Evolutionary conservation across 30 jellyfish, hydroid and myxozoan genomes (phyloP), one percentile per base, ranked within the genome.

Genomic region (Hydractinia symbiolongicarpus): DNA sequence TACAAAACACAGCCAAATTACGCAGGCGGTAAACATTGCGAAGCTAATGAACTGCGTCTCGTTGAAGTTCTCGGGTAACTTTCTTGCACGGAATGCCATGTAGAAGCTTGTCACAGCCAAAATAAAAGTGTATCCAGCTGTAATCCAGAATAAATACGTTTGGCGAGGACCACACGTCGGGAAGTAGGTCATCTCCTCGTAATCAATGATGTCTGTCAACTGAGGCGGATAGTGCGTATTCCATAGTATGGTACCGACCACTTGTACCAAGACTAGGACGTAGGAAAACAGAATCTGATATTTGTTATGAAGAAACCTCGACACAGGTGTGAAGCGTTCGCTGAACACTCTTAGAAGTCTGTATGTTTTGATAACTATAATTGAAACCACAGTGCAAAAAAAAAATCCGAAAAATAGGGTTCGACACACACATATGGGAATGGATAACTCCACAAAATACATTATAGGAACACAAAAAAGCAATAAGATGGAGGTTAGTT

Each of bases 11-110:
- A 81, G 58, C 95, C 97, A 89, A 4, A 81, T 53, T 15, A 89
- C 67, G 69, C 86, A 68, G 57, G 72, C 75, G 57, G 88, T 84
- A 54, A 89, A 83, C 86, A 85, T 89, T 44, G 90, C 89, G 61
- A 84, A 89, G 57, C 84, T 77, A 11, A 89, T 89, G 83, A 40
- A 86, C 5, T 91, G 95, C 16, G 97, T 92, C 44, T 89, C 97
- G 81, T 84, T 89, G 44, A 84, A 89, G 5, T 86, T 88, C 55
- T 84, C 89, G 8, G 97, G 97, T 19, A 89, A 68, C 66, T 89
- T 89, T 9, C 97, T 88, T 30, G 97, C 95, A 51, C 90, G 82
- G 72, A 89, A 89, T 13, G 97, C 97, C 93, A 84, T 84, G 58
- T 50, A 84, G 56, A 86, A 88, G 68, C 88, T 50, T 16, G 72